Conservation (phyloP, 2,797 vertebrate genomes). For the Oryzias dopingdopingensis region DNA sequence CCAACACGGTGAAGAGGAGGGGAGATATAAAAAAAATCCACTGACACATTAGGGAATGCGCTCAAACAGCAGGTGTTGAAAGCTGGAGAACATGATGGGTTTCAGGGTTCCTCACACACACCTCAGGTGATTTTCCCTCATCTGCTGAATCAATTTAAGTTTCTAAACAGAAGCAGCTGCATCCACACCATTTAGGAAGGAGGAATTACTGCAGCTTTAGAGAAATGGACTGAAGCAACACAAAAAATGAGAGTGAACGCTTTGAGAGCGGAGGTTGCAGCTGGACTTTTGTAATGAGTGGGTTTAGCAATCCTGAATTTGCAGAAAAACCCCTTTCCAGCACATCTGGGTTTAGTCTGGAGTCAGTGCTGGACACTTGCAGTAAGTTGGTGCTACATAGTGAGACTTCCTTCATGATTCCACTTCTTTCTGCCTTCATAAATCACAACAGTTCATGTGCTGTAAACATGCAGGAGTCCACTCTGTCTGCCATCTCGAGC, state of each 20-base stretch:
- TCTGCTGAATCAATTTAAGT: conserved; percentile 37
- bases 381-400: conserved; percentile 14
- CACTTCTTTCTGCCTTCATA: conserved; percentile 19
- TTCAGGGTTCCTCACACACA: conserved; percentile 29
- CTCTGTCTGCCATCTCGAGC: too few species aligned
- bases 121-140: conserved; percentile 39
- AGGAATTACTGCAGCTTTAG: not conserved
- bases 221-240: too few species aligned
- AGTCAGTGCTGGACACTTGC: conserved; percentile 1
- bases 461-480: not conserved
- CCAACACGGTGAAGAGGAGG: conserved; percentile 36
- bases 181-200: not conserved
- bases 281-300: conserved; percentile 37
- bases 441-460: conserved; percentile 6
- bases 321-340: conserved; percentile 1
- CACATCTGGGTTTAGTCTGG: conserved; percentile 7
- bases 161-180: conserved; percentile 10
- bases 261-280: not conserved
- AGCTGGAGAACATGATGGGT: conserved; percentile 28
- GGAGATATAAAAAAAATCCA: conserved; percentile 13
- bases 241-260: not conserved
- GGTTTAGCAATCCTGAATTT: conserved; percentile 16
- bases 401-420: conserved; percentile 21
- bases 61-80: conserved; percentile 39
- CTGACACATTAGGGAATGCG: conserved; percentile 39